A percentile compares a stretch with the other conserved stretches of the same genome.
phyloP scores from a whole-genome alignment of 1,140 invertebrate genomes.

The Orchesella cincta region DNA sequence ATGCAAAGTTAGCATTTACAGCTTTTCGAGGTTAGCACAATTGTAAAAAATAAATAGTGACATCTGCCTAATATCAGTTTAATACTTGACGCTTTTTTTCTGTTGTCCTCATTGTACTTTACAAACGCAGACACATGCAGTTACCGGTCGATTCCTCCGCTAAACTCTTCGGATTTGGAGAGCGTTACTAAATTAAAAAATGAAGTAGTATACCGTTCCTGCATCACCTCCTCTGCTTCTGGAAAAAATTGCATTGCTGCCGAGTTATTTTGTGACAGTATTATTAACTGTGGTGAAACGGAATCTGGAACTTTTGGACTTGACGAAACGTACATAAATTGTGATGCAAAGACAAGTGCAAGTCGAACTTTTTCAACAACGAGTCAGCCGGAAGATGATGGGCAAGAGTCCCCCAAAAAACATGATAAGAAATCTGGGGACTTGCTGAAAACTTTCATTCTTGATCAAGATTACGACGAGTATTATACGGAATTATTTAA shows the following conservation, averaged over 20 bases:
- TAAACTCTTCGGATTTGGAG: not conserved
- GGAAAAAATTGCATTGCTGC: conserved; percentile 26
- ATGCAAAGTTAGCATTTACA: conserved; percentile 1
- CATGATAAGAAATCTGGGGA: not conserved
- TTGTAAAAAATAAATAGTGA: not conserved
- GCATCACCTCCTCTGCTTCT: not conserved
- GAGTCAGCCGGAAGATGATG: not conserved
- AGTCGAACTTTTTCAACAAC: not conserved
- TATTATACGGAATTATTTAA: conserved; percentile 21
- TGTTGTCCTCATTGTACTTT: not conserved
- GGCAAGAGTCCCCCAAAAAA: not conserved
- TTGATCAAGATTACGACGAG: conserved; percentile 19
- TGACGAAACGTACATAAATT: conserved; percentile 1
- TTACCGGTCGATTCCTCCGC: conserved; percentile 12
- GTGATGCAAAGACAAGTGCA: not conserved
- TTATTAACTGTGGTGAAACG: conserved; percentile 28
- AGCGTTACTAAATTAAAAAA: not conserved
- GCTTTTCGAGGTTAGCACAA: conserved; percentile 6
- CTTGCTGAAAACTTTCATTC: conserved; percentile 4
- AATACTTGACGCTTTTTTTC: not conserved
- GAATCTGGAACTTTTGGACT: not conserved
- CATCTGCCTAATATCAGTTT: not conserved
- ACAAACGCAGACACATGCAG: not conserved
- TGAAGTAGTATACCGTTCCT: not conserved
- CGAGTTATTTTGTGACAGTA: conserved; percentile 32